Conservation (phyloP, 2,797 vertebrate species). For the Poecilia picta region DNA sequence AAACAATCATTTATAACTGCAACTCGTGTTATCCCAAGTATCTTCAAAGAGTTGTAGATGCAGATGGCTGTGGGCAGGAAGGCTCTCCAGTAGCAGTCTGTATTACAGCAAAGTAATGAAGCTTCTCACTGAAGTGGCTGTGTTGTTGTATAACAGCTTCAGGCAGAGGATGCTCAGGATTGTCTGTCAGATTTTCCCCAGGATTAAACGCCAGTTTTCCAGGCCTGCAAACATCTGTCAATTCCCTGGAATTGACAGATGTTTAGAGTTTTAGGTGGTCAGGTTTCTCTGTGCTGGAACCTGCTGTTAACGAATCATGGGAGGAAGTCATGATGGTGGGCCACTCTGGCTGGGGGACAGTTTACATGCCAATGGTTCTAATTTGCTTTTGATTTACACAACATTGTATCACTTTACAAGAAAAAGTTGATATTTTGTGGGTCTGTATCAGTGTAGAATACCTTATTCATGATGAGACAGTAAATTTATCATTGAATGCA, state of each 20-base stretch:
- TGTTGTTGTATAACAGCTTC: background rate
- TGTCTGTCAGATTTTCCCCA: background rate
- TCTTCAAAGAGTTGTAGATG: conserved; percentile 1
- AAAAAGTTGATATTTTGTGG: background rate
- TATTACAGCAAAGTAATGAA: background rate
- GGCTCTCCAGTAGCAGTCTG: background rate
- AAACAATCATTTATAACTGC: background rate
- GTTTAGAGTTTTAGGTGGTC: background rate
- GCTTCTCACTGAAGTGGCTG: background rate
- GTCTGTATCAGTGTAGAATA: background rate
- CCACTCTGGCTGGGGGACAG: background rate
- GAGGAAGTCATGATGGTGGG: background rate
- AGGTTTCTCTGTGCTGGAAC: background rate
- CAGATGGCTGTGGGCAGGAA: background rate
- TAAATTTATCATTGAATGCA: background rate
- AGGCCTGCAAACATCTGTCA: background rate
- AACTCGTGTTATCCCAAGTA: background rate
- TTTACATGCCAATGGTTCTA: background rate
- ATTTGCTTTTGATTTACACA: background rate
- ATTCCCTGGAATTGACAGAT: background rate
- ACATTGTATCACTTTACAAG: background rate
- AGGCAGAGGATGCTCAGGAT: background rate
- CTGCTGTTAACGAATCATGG: background rate
- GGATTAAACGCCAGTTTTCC: background rate
- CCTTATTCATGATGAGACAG: background rate